Conservation (phyloP, 2,888 invertebrate species). For the Aspidiotus destructor region DNA sequence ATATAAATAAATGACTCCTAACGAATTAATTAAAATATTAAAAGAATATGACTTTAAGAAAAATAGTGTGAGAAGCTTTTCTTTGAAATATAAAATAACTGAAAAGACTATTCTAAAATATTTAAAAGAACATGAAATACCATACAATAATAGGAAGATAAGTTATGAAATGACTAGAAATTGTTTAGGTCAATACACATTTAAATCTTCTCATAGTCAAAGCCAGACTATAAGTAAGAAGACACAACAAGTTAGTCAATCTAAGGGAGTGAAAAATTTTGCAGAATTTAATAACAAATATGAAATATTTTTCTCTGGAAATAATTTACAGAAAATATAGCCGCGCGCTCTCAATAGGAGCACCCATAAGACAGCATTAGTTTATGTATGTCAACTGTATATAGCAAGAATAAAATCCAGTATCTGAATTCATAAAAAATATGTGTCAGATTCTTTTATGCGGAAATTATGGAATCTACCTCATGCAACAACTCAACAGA, state of each 20-base stretch:
- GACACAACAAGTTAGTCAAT: not conserved
- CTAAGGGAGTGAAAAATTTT: constrained; percentile 9
- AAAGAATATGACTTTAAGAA: constrained; percentile 21
- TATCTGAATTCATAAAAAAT: too few relatives aligned
- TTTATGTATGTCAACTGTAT: too few relatives aligned
- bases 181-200: constrained; percentile 10
- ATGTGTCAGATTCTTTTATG: too few relatives aligned
- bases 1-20: constrained; percentile 28
- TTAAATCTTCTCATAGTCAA: constrained; percentile 8
- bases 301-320: constrained; percentile 6
- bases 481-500: too few relatives aligned
- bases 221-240: not conserved
- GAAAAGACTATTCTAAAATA: constrained; percentile 12
- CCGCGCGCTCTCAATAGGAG: too few relatives aligned
- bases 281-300: constrained; percentile 10
- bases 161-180: constrained; percentile 16
- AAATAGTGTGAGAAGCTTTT: constrained; percentile 5
- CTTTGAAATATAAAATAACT: not conserved
- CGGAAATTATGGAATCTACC: too few relatives aligned
- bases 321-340: too few relatives aligned
- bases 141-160: constrained; percentile 19
- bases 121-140: constrained; percentile 19
- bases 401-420: too few relatives aligned
- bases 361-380: too few relatives aligned
- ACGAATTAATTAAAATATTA: constrained; percentile 24